phyloP scores from a whole-genome alignment of 2,113 vertebrate species.

The Dissostichus mawsoni region DNA sequence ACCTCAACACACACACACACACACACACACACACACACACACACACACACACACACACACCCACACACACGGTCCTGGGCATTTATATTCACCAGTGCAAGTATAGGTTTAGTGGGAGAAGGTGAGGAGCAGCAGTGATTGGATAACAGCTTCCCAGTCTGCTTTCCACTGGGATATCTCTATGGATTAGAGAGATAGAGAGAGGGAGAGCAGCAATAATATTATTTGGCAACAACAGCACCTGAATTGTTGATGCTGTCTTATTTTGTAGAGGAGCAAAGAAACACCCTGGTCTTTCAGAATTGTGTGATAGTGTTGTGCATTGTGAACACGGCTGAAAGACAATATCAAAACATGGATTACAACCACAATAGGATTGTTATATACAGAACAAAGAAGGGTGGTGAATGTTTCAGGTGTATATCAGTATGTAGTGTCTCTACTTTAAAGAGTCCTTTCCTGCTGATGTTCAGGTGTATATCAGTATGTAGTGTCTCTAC shows the following conservation, averaged over 20 bases:
- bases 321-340: too few relatives aligned
- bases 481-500: too few relatives aligned
- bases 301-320: too few relatives aligned
- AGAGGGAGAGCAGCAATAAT: background rate
- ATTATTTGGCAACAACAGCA: constrained; percentile 31
- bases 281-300: background rate
- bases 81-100: constrained; percentile 51
- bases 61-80: constrained; percentile 13
- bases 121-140: constrained; percentile 59
- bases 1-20: constrained; percentile 14
- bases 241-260: constrained; percentile 29
- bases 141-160: constrained; percentile 41
- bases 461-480: too few relatives aligned
- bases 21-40: constrained; percentile 29
- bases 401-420: too few relatives aligned
- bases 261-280: constrained; percentile 28
- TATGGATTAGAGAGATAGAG: constrained; percentile 27
- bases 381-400: too few relatives aligned
- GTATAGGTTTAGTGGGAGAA: constrained; percentile 37
- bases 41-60: constrained; percentile 24
- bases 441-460: too few relatives aligned
- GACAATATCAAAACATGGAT: too few relatives aligned
- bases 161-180: constrained; percentile 31
- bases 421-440: too few relatives aligned
- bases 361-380: too few relatives aligned